Base-by-base conservation (phyloP, 2,113 vertebrate species). In the Chaenocephalus aceratus region DNA sequence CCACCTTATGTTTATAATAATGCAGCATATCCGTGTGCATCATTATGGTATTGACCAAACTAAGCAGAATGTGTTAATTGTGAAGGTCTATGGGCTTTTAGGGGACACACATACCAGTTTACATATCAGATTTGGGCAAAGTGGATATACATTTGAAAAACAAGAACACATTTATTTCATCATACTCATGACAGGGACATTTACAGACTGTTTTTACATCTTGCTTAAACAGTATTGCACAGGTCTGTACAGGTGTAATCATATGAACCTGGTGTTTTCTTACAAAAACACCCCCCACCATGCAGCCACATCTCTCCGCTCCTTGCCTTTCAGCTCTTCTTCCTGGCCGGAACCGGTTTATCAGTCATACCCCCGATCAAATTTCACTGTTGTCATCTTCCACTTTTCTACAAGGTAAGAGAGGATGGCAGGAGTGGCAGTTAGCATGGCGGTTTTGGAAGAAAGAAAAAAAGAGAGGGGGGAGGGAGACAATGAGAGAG, bases 321-420 rank as follows among this genome's bases (percentile, higher is more conserved):
- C 61, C 4, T 23, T 53, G 34, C 21, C 52, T 70, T 53, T 68
- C 68, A 64, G 15, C 79, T 86, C 48, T 56, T 75, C 82, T 41
- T 67, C 70, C 62, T 49, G 80, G 58, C 21, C 44, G 2, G 79
- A 91, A 93, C 90, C 16, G 36, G 91, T 87, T 88, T 79, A 68
- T 76, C 80, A 30, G 80, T 41, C 36, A 41, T 41, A 57, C 30
- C 9, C 4, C 5, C 11, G 61, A 71, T 95, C 83, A 96, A 84
- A 95, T 92, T 85, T 93, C 92, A 92, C 91, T 91, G 79, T 45
- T 80, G 58, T 91, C 84, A 11, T 94, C 92, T 3, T 88, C 86
- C 5, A 0, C 48, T 89, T 92, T 93, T 83, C 94, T 95, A 64
- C 34, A 78, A 68, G 65, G 77, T 59, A 9, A 69, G 60, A 80